Conservation (phyloP, 1,140 invertebrate genomes). For the Fopius arisanus region DNA sequence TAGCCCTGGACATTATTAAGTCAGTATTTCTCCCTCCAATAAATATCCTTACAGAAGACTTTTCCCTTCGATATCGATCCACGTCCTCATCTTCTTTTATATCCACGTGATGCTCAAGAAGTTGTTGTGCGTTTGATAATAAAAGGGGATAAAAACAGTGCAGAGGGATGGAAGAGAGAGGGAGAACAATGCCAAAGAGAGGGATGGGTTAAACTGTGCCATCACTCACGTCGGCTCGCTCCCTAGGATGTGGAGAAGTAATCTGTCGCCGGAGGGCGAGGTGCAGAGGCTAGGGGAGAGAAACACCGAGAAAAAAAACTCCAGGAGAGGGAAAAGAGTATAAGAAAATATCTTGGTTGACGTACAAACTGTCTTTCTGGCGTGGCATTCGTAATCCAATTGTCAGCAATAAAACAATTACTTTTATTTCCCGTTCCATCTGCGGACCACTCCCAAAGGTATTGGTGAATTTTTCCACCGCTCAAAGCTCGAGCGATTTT, state of each 20-base stretch:
- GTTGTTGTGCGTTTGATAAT: conserved; percentile 30
- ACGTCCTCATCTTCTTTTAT: conserved; percentile 28
- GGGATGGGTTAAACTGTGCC: conserved; percentile 11
- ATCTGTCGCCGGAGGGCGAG: conserved; percentile 35
- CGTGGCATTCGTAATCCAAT: conserved; percentile 28
- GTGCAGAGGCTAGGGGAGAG: neutral
- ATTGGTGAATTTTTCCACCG: neutral
- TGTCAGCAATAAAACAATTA: conserved; percentile 32
- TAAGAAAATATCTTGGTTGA: conserved; percentile 8
- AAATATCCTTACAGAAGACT: conserved; percentile 17
- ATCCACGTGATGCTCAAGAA: conserved; percentile 21
- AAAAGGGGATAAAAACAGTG: conserved; percentile 1
- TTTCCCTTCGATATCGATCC: conserved; percentile 25
- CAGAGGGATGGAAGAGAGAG: neutral
- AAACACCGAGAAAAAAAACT: conserved; percentile 8
- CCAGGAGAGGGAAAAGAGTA: conserved; percentile 3
- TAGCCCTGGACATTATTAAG: neutral
- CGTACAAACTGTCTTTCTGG: neutral
- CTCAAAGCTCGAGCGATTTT: neutral
- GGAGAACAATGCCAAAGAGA: conserved; percentile 10
- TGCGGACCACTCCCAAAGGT: neutral
- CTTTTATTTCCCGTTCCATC: neutral
- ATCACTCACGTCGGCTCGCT: conserved; percentile 33
- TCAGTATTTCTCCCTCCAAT: conserved; percentile 5
- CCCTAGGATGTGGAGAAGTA: conserved; percentile 35